phyloP scores from a whole-genome alignment of 2,888 invertebrate species.

The Hoplodrina blanda region DNA sequence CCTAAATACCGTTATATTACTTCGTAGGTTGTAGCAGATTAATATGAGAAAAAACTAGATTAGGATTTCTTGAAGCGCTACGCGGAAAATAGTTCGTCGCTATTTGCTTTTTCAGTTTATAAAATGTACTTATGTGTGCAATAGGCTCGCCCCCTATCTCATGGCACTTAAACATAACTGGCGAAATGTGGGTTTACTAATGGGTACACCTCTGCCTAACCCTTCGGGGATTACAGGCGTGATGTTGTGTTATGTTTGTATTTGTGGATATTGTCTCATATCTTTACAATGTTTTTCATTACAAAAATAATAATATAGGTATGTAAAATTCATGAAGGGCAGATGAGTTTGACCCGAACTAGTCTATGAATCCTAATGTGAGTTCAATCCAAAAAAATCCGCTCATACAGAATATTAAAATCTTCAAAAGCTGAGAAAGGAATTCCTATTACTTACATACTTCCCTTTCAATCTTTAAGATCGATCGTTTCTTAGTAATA shows the following conservation, averaged over 20 bases:
- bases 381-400: slow-evolving; percentile 11
- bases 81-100: background rate
- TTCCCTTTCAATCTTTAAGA: slow-evolving; percentile 34
- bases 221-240: no score
- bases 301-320: background rate
- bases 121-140: background rate
- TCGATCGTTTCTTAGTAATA: slow-evolving; percentile 16
- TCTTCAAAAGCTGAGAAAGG: slow-evolving; percentile 23
- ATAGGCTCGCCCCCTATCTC: no score
- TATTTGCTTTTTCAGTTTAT: background rate
- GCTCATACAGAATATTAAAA: slow-evolving; percentile 43
- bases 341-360: slow-evolving; percentile 1
- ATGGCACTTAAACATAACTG: no score
- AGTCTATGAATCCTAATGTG: slow-evolving; percentile 29
- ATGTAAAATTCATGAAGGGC: background rate
- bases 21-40: background rate
- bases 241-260: no score
- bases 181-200: no score
- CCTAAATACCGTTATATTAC: slow-evolving; percentile 19
- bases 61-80: background rate
- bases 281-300: background rate
- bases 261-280: no score
- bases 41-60: slow-evolving; percentile 11
- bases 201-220: no score
- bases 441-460: slow-evolving; percentile 42